Base-by-base conservation (phyloP, 2,113 vertebrate genomes). In the Salvelinus namaycush region DNA sequence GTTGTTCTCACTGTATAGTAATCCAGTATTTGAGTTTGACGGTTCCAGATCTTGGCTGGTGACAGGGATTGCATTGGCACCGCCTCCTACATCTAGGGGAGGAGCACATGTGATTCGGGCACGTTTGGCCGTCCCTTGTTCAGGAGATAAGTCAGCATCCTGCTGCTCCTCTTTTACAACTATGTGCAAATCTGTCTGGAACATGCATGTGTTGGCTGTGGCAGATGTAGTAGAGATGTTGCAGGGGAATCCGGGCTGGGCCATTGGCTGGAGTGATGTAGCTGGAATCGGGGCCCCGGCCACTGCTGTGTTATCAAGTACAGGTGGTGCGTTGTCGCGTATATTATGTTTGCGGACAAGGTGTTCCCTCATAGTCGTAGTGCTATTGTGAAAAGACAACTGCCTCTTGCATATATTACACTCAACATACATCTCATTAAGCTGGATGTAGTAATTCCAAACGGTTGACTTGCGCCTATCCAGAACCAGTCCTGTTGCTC, bases 311-410 rank as follows among this genome's bases (percentile, higher is more conserved):
- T 76, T 80, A 27, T 59, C 44, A 39, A 54, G 3, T 54, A 54
- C 51, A 18, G 51, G 51, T 54, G 51, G 51, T 4, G 16, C 51
- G 14, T 78, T 85, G 20, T 90, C 90, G 0, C 91, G 85, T 34
- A 92, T 88, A 70, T 86, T 86, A 83, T 93, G 92, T 22, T 89
- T 92, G 26, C 90, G 83, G 62, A 86, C 87, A 3, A 93, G 80
- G n/a, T 93, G 93, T 7, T 93, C 93, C 31, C 92, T 77, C 89
- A 93, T 91, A 0, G 88, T 87, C 0, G 88, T 92, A 51, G 90
- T 93, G 80, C 91, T 93, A 81, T 92, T 93, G 76, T 93, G 93
- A 82, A 91, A 92, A 27, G 90, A 93, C 48, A 93, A 79, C 83
- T 92, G 91, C 48, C 90, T 91, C 79, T 89, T 89, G 74, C 93